Evolutionary conservation across 2,888 invertebrate species (phyloP).

Genomic region (Ceratothoa steindachneri): DNA sequence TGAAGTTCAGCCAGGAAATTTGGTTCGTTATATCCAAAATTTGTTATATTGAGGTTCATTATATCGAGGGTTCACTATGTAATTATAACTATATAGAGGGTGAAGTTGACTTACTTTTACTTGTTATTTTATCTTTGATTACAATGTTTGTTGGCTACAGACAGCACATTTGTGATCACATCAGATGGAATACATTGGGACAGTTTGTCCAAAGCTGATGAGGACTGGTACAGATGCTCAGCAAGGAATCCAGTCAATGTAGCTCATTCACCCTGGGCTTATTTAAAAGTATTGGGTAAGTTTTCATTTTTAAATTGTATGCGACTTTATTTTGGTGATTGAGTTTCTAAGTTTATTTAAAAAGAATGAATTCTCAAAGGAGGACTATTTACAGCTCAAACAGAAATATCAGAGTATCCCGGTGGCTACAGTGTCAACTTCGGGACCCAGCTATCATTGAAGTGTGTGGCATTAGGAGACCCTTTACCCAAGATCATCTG

Average conservation of each 20-base stretch:
- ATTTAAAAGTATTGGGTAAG: conserved; percentile 37
- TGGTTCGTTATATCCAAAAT: no score
- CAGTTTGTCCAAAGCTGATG: conserved; percentile 32
- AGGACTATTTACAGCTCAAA: conserved; percentile 27
- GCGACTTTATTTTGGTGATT: background rate
- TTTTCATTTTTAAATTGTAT: background rate
- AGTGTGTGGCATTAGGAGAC: conserved; percentile 50
- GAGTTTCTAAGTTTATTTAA: no score
- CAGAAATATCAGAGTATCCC: conserved; percentile 39
- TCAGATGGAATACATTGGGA: conserved; percentile 25
- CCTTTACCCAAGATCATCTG: conserved; percentile 50
- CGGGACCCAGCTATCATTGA: conserved; percentile 47
- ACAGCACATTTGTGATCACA: background rate
- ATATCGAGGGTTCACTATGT: no score
- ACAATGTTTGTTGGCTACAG: no score
- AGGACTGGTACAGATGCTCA: conserved; percentile 36
- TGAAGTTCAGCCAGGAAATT: no score
- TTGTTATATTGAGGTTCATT: no score
- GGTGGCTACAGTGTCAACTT: conserved; percentile 34
- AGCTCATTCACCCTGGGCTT: conserved; percentile 33
- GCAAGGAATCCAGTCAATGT: conserved; percentile 24
- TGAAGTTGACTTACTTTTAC: no score
- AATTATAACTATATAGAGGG: no score
- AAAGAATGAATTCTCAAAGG: no score
- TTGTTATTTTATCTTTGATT: no score